phyloP scores from a whole-genome alignment of 2,888 invertebrate genomes.

The Acronicta leporina region DNA sequence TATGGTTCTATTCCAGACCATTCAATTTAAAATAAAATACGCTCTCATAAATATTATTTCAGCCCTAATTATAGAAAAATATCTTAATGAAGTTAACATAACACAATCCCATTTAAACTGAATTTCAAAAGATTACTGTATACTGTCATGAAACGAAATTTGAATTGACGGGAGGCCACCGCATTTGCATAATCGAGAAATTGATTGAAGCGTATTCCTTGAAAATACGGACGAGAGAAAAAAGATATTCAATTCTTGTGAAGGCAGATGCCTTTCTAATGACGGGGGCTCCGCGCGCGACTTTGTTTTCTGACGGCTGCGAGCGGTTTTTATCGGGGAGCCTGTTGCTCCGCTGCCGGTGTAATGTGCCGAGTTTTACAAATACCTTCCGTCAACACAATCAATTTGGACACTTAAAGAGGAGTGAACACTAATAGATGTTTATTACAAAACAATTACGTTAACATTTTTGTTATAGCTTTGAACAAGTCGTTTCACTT shows the following conservation, averaged over 20 bases:
- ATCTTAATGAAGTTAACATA: slow-evolving; percentile 63
- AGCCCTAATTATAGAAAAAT: slow-evolving; percentile 46
- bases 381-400: slow-evolving; percentile 43
- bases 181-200: slow-evolving; percentile 85
- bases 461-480: slow-evolving; percentile 8
- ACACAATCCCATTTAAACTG: slow-evolving; percentile 71
- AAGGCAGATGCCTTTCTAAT: slow-evolving; percentile 79
- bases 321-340: slow-evolving; percentile 57
- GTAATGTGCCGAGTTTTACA: slow-evolving; percentile 36
- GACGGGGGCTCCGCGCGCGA: slow-evolving; percentile 61
- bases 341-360: slow-evolving; percentile 64
- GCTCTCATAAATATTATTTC: slow-evolving; percentile 15
- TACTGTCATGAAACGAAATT: slow-evolving; percentile 65
- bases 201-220: slow-evolving; percentile 84
- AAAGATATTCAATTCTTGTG: slow-evolving; percentile 76
- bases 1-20: slow-evolving; percentile 9
- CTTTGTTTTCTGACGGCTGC: slow-evolving; percentile 57
- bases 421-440: slow-evolving; percentile 36
- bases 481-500: not conserved
- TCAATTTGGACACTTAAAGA: slow-evolving; percentile 32
- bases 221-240: slow-evolving; percentile 68
- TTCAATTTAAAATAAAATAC: slow-evolving; percentile 20
- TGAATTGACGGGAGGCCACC: slow-evolving; percentile 71
- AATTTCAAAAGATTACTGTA: slow-evolving; percentile 72
- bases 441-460: slow-evolving; percentile 28